These are phyloP conservation scores for Pseudomyrmex flavicornis DNA, from an alignment of 1,140 invertebrate genomes.

Conservation along the genomic window DNA sequence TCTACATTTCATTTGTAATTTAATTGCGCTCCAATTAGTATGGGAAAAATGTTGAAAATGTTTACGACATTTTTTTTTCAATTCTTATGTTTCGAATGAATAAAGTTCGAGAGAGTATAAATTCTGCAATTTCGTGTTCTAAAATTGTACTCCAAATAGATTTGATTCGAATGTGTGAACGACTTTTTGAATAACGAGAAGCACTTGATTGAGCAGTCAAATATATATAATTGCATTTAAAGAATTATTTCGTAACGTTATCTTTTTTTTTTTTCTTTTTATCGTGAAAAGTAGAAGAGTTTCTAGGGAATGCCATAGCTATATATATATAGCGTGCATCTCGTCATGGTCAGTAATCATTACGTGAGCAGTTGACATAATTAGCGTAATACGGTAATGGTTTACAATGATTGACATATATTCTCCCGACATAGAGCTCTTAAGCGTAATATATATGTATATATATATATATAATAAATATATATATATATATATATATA, in stretches of 20 bases:
- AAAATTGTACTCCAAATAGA: slow-evolving; percentile 6
- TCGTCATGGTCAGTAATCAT: slow-evolving; percentile 29
- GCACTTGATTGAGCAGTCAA: background rate
- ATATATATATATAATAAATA: too few relatives aligned
- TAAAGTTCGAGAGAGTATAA: slow-evolving; percentile 22
- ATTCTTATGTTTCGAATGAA: background rate
- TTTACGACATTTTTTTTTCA: background rate
- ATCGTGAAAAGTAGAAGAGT: slow-evolving; percentile 13
- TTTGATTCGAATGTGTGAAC: slow-evolving; percentile 25
- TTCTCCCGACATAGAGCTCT: slow-evolving; percentile 27
- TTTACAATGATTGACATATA: slow-evolving; percentile 30
- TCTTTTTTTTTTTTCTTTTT: slow-evolving; percentile 6
- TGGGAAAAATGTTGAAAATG: background rate
- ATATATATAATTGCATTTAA: too few relatives aligned
- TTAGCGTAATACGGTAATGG: slow-evolving; percentile 38
- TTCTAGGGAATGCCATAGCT: slow-evolving; percentile 10
- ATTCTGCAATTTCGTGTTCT: background rate
- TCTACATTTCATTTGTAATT: slow-evolving; percentile 17
- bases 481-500: too few relatives aligned
- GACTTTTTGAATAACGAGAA: slow-evolving; percentile 41
- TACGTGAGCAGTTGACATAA: slow-evolving; percentile 31
- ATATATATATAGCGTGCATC: background rate
- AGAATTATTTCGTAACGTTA: background rate
- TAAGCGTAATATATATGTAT: background rate
- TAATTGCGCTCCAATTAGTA: background rate